Conservation (phyloP, 2,797 vertebrate species). For the Gymnothorax javanicus region DNA sequence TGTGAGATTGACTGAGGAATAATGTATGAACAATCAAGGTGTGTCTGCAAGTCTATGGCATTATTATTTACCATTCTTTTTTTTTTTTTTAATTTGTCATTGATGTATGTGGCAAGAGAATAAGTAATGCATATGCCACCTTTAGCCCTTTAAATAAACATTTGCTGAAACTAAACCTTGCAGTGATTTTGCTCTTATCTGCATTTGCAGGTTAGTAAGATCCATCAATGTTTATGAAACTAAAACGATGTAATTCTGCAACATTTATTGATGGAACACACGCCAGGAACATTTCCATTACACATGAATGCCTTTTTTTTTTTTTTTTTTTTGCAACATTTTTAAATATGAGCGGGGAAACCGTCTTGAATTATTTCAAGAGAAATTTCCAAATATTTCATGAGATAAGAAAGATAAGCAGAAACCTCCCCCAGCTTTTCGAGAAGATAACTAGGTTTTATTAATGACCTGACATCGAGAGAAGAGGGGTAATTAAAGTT, state of each 20-base stretch:
- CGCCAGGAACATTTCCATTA: slow-evolving; percentile 70
- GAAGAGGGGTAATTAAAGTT: slow-evolving; percentile 95
- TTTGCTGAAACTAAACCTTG: slow-evolving; percentile 73
- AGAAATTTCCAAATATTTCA: slow-evolving; percentile 90
- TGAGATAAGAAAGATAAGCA: slow-evolving; percentile 86
- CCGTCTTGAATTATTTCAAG: slow-evolving; percentile 84
- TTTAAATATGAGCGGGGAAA: slow-evolving; percentile 75
- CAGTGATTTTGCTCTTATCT: slow-evolving; percentile 87
- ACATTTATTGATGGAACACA: slow-evolving; percentile 68
- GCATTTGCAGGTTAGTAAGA: slow-evolving; percentile 91
- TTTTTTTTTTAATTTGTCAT: slow-evolving; percentile 73
- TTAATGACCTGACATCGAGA: slow-evolving; percentile 98
- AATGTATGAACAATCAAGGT: slow-evolving; percentile 66
- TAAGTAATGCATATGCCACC: slow-evolving; percentile 83
- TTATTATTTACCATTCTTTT: slow-evolving; percentile 74
- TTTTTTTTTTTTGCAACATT: slow-evolving; percentile 64
- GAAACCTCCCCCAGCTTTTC: slow-evolving; percentile 76
- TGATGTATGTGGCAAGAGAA: slow-evolving; percentile 82
- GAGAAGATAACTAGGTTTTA: slow-evolving; percentile 95
- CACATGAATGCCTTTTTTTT: slow-evolving; percentile 57
- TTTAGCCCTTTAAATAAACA: slow-evolving; percentile 83
- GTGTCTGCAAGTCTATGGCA: slow-evolving; percentile 50
- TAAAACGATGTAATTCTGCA: slow-evolving; percentile 73
- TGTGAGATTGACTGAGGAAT: slow-evolving; percentile 63
- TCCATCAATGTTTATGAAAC: slow-evolving; percentile 86